These are phyloP conservation scores for Crotalus helleri DNA, from an alignment of 2,113 vertebrate genomes.

Conservation along the genomic window DNA sequence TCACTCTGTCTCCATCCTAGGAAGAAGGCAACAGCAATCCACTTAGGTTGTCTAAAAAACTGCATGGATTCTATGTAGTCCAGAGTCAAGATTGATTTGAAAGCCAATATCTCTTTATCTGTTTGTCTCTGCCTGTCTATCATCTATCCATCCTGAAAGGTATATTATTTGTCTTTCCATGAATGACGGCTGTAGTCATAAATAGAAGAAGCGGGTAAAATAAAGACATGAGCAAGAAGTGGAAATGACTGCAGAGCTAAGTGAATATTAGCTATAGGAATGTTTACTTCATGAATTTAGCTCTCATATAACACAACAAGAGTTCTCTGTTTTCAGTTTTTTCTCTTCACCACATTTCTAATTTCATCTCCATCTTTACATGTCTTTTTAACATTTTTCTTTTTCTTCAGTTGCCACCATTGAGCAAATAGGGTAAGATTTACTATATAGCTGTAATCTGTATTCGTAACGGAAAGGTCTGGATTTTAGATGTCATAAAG, in stretches of 20 bases:
- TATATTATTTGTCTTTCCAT: background rate
- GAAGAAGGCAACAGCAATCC: background rate
- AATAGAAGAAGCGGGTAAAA: background rate
- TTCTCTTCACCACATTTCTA: background rate
- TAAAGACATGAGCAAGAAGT: background rate
- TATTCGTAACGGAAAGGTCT: background rate
- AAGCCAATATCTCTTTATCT: background rate
- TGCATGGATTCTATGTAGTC: background rate
- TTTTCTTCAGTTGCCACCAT: background rate
- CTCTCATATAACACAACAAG: background rate
- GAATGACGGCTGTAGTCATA: background rate
- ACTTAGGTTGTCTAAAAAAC: background rate
- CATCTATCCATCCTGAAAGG: background rate
- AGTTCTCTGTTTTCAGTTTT: background rate
- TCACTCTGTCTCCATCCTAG: background rate
- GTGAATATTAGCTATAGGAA: background rate
- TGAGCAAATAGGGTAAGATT: background rate
- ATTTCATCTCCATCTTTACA: background rate
- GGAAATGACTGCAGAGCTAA: background rate
- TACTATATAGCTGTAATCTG: background rate
- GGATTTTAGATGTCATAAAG: background rate
- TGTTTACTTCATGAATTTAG: background rate
- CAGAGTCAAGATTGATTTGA: background rate
- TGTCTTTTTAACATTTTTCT: background rate
- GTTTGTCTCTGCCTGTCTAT: background rate